Evolutionary conservation across 2,888 invertebrate genomes (phyloP).

Genomic region (Macaria notata): DNA sequence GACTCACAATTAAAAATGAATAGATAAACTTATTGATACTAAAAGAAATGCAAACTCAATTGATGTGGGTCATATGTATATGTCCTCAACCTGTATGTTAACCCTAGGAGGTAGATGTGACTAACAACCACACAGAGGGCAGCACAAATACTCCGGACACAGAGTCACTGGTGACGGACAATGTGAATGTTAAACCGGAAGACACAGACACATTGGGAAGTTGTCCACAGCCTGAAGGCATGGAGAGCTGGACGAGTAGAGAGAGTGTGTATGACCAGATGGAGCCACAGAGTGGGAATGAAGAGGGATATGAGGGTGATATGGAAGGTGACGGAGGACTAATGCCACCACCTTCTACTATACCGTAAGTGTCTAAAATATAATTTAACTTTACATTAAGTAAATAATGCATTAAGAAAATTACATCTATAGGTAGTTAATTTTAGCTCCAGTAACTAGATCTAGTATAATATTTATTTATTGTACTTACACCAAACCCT

Average conservation of each 20-base stretch:
- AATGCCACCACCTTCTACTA: constrained; percentile 92
- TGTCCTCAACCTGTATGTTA: constrained; percentile 55
- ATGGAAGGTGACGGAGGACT: constrained; percentile 87
- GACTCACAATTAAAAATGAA: no score
- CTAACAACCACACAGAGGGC: constrained; percentile 50
- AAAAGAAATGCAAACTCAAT: constrained; percentile 1
- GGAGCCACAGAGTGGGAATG: constrained; percentile 71
- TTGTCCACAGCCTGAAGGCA: constrained; percentile 62
- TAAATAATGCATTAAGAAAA: no score
- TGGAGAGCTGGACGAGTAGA: constrained; percentile 39
- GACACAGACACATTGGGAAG: constrained; percentile 47
- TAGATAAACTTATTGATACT: no score
- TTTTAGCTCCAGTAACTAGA: no score
- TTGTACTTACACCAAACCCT: no score
- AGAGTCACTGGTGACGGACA: constrained; percentile 33
- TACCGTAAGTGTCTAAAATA: constrained; percentile 63
- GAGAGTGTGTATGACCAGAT: constrained; percentile 45
- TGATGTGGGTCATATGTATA: constrained; percentile 3
- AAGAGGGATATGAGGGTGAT: constrained; percentile 84
- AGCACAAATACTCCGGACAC: constrained; percentile 2
- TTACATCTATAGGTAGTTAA: not conserved
- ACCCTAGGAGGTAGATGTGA: constrained; percentile 59
- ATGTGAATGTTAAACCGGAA: constrained; percentile 33
- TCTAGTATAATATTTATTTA: no score
- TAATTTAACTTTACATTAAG: no score